Evolutionary conservation across 2,888 invertebrate genomes (phyloP).

Genomic region (Mylabris sibirica): DNA sequence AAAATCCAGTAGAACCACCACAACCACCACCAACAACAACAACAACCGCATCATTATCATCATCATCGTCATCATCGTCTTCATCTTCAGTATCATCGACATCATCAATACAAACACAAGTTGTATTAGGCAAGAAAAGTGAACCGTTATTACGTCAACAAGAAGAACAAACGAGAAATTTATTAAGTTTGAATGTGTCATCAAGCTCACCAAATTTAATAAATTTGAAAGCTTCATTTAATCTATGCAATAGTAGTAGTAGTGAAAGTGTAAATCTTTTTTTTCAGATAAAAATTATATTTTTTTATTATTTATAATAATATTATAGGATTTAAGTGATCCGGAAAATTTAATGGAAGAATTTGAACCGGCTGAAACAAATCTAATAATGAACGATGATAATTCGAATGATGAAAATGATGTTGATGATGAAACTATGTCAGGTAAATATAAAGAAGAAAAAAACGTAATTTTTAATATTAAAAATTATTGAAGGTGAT

Average conservation of each 20-base stretch:
- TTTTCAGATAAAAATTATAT: no score
- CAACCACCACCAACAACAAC: background rate
- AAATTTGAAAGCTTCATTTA: constrained; percentile 55
- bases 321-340: constrained; percentile 66
- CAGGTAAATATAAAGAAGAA: constrained; percentile 64
- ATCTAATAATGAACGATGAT: constrained; percentile 67
- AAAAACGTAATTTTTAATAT: background rate
- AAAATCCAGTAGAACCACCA: no score
- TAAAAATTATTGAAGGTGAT: constrained; percentile 18
- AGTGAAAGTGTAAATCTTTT: constrained; percentile 53
- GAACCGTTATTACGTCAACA: constrained; percentile 36
- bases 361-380: constrained; percentile 61
- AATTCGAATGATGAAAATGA: constrained; percentile 85
- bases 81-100: constrained; percentile 43
- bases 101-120: constrained; percentile 48
- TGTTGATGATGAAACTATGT: constrained; percentile 86
- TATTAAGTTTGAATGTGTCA: constrained; percentile 56
- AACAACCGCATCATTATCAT: constrained; percentile 28
- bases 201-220: constrained; percentile 60
- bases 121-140: constrained; percentile 36
- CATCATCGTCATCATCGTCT: constrained; percentile 44
- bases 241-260: constrained; percentile 62
- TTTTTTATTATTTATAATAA: background rate
- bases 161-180: constrained; percentile 45
- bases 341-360: constrained; percentile 72